Evolutionary conservation across 2,888 invertebrate species (phyloP), one percentile per base, ranked within the genome.

Genomic region (Criorhina ranunculi): DNA sequence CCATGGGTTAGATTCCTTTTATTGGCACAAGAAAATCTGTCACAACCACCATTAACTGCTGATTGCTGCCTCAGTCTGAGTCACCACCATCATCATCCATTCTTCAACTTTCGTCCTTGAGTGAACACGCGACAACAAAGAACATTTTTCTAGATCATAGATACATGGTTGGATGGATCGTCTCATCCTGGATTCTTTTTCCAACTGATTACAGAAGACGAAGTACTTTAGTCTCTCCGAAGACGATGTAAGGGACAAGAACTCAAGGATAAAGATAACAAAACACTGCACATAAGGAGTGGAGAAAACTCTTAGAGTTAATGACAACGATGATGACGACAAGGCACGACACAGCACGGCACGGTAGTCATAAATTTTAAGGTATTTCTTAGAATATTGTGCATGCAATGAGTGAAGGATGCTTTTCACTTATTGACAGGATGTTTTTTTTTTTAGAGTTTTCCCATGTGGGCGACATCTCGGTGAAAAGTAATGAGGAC

Each of bases 101-200:
- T 44, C 70, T 76, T 81, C 69, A 69, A 64, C 46, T 62, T 59
- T 82, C 64, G 82, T 82, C 82, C 82, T 82, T 82, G 82, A 82
- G 77, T 76, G 53, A 62, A 44, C 76, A 59, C 60, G 55, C 57
- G 70, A 72, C 70, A n/a, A 82, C 60, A 66, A 66, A 76, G 51
- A 42, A 42, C 24, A 17, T 15, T 73, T 67, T 76, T 66, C 55
- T 81, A 81, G 76, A 81, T 76, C 64, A 59, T 59, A 70, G 69
- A 81, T 37, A 81, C 37, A 62, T 11, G 17, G 33, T 9, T 62
- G 33, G 31, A 4, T 31, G n/a, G 42, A 24, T 24, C 24, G 46
- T 49, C 24, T 17, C 46, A 8, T 66, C 12, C 46, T 42, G 51
- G 42, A 66, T 37, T n/a, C 42, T 42, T 5, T 72, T 33, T 33